Conservation (phyloP, 1,140 invertebrate genomes). For the Hycleus cichorii region DNA sequence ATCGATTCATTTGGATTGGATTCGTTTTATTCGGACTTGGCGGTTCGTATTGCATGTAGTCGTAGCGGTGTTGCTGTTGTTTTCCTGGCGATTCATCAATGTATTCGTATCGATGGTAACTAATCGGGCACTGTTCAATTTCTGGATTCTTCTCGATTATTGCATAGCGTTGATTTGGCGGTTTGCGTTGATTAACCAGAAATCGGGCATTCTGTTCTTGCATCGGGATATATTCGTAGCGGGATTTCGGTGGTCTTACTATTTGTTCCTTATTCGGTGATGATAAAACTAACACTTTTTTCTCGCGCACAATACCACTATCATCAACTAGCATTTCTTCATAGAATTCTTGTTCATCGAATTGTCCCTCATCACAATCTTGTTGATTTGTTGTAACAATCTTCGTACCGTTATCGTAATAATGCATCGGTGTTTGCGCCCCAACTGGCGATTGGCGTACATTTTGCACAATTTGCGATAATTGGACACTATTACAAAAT, state of each 20-base stretch:
- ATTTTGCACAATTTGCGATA: constrained; percentile 37
- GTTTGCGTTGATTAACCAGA: constrained; percentile 4
- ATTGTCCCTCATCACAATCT: constrained; percentile 20
- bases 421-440: constrained; percentile 26
- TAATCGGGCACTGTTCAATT: no score
- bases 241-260: constrained; percentile 14
- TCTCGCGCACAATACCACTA: constrained; percentile 21
- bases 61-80: constrained; percentile 12
- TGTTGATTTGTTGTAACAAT: constrained; percentile 19
- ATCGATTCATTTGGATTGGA: constrained; percentile 30
- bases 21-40: constrained; percentile 8
- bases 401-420: constrained; percentile 12
- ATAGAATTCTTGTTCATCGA: constrained; percentile 39
- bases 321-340: constrained; percentile 40
- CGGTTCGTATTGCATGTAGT: constrained; percentile 22
- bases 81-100: constrained; percentile 8
- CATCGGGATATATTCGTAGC: constrained; percentile 48
- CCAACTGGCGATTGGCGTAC: constrained; percentile 35
- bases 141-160: constrained; percentile 42
- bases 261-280: neutral
- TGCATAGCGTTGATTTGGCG: constrained; percentile 49
- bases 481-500: constrained; percentile 43
- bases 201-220: constrained; percentile 23
- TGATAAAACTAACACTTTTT: constrained; percentile 4
- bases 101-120: constrained; percentile 16